Evolutionary conservation across 2,888 invertebrate species (phyloP), one percentile per base, ranked within the genome.

Genomic region (Spialia ferax): DNA sequence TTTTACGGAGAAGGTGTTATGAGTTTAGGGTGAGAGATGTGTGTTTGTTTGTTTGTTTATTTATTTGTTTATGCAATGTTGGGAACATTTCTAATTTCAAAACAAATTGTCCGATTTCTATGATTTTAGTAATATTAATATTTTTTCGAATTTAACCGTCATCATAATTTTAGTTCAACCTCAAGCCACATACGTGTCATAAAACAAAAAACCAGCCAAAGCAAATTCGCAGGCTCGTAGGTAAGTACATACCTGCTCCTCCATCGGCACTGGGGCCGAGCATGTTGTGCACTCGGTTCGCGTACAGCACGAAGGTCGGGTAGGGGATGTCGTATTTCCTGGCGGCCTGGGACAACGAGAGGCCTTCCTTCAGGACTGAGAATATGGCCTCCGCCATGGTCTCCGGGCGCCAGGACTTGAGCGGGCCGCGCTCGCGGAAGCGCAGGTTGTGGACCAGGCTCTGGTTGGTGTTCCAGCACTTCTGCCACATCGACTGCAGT

Each of bases 331-430:
- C 98, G 94, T 97, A 98, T 90, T 98, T 98, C 79, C 98, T 95
- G 20, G 98, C 98, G 0, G 98, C 98, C 86, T 98, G 98, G 35
- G 97, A 98, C 69, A 98, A 92, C 4, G 97, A 97, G 69, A 98
- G 94, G 18, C 98, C 98, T 86, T 98, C 98, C 86, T 98, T 98
- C 74, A 98, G 94, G 68, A 98, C 98, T 80, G 97, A 97, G 92
- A 98, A 97, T 79, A 98, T 98, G 73, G 98, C 98, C 85, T 98
- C 98, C 42, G 98, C 98, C 98, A 98, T 98, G 69, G 98, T 98
- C 87, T 98, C 98, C 2, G 98, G 98, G 62, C 98, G 95, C 98
- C 98, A 98, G 65, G 98, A 98, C 88, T 98, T 98, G 70, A 98
- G 94, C 0, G 98, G 98, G 2, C 98, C 98, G 68, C 98, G 96